Evolutionary conservation across 2,888 invertebrate genomes (phyloP).

Genomic region (Nomada ferruginata): DNA sequence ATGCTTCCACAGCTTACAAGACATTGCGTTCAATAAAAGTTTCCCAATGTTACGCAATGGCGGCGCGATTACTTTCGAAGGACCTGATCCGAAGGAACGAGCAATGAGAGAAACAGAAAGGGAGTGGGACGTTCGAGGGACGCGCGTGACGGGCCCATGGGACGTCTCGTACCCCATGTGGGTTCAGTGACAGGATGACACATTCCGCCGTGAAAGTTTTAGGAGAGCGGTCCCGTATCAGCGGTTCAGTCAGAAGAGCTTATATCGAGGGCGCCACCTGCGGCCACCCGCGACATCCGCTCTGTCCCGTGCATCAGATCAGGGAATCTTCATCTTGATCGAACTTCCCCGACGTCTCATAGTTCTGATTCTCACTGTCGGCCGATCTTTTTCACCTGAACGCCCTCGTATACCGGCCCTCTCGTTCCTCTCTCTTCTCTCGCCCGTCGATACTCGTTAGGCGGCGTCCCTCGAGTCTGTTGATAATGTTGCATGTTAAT

Average conservation of each 20-base stretch:
- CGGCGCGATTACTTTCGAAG: constrained; percentile 32
- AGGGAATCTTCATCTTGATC: constrained; percentile 79
- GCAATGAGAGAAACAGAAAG: constrained; percentile 9
- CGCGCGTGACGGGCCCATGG: constrained; percentile 75
- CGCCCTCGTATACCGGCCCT: constrained; percentile 51
- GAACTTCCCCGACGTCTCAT: constrained; percentile 73
- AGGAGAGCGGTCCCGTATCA: constrained; percentile 77
- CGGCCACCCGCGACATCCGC: constrained; percentile 81
- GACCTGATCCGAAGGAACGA: constrained; percentile 22
- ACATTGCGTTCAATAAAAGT: not conserved
- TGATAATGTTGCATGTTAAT: constrained; percentile 24
- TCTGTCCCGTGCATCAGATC: constrained; percentile 72
- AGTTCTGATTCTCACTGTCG: constrained; percentile 73
- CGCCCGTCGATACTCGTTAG: constrained; percentile 22
- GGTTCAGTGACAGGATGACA: constrained; percentile 83
- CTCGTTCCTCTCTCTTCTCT: constrained; percentile 17
- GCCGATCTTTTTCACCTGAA: constrained; percentile 70
- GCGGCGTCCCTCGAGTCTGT: not conserved
- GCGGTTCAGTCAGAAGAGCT: constrained; percentile 76
- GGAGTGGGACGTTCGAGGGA: constrained; percentile 46
- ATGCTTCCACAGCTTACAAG: not conserved
- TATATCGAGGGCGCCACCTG: constrained; percentile 81
- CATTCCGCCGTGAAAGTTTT: constrained; percentile 82
- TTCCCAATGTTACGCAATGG: constrained; percentile 38
- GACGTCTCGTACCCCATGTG: constrained; percentile 74